Evolutionary conservation across 2,888 invertebrate genomes (phyloP).

Genomic region (Tinea trinotella): DNA sequence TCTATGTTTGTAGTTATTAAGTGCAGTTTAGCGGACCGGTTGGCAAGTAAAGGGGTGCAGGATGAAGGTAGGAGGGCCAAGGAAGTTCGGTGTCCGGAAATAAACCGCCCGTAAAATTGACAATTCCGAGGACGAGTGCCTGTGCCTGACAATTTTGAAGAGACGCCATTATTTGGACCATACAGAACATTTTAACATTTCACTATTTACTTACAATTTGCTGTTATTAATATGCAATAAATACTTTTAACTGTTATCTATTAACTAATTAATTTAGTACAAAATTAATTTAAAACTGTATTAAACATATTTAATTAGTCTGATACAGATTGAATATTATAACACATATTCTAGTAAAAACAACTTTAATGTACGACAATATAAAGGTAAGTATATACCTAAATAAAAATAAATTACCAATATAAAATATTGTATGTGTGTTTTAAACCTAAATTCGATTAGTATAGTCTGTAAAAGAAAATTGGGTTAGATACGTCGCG

Average conservation of each 20-base stretch:
- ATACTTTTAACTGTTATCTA: too few species aligned
- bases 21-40: slow-evolving; percentile 10
- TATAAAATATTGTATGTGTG: neutral
- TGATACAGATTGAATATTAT: too few species aligned
- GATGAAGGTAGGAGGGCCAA: slow-evolving; percentile 42
- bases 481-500: slow-evolving; percentile 56
- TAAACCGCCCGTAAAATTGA: slow-evolving; percentile 81
- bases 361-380: too few species aligned
- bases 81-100: slow-evolving; percentile 72
- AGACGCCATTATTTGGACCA: slow-evolving; percentile 17
- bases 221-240: too few species aligned
- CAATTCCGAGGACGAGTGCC: slow-evolving; percentile 71
- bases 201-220: too few species aligned
- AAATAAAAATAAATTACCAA: neutral
- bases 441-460: slow-evolving; percentile 25
- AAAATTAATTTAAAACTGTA: too few species aligned
- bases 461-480: slow-evolving; percentile 50
- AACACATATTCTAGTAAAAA: too few species aligned
- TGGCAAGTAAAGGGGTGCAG: slow-evolving; percentile 38
- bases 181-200: neutral
- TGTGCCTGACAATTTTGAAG: slow-evolving; percentile 55
- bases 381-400: too few species aligned
- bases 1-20: neutral
- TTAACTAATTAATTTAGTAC: too few species aligned
- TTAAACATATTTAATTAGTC: too few species aligned